Evolutionary conservation across 2,888 invertebrate species (phyloP).

Genomic region (Chymomyza amoena): DNA sequence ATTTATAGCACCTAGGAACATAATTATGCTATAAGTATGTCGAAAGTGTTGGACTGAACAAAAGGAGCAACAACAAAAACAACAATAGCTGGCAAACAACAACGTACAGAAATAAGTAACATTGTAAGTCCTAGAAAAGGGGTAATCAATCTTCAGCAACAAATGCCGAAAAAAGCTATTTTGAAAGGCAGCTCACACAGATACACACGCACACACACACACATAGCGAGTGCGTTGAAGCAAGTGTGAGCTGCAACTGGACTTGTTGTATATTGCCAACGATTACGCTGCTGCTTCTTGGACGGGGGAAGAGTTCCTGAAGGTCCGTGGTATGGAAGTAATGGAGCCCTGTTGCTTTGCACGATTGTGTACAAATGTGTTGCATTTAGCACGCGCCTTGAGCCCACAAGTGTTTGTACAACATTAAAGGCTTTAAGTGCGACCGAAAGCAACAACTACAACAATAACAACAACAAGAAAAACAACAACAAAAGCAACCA

Average conservation of each 20-base stretch:
- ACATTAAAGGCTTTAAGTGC: conserved; percentile 67
- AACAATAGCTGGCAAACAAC: neutral
- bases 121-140: conserved; percentile 17
- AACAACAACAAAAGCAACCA: conserved; percentile 36
- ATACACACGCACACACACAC: neutral
- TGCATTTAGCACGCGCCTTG: conserved; percentile 49
- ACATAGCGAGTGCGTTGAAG: conserved; percentile 3
- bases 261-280: conserved; percentile 3
- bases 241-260: conserved; percentile 25
- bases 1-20: neutral
- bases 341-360: conserved; percentile 7
- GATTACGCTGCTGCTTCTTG: conserved; percentile 4
- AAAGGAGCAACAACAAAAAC: conserved; percentile 19
- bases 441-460: conserved; percentile 43
- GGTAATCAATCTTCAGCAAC: conserved; percentile 52
- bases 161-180: conserved; percentile 35
- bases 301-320: neutral
- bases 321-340: neutral
- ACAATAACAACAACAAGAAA: conserved; percentile 13
- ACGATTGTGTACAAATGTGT: conserved; percentile 12
- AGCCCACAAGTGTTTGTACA: conserved; percentile 58
- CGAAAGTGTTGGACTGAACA: neutral
- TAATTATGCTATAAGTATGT: conserved; percentile 31
- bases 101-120: conserved; percentile 17
- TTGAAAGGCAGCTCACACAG: neutral